Conservation (phyloP, 1,140 invertebrate species). For the Gonioctena quinquepunctata region DNA sequence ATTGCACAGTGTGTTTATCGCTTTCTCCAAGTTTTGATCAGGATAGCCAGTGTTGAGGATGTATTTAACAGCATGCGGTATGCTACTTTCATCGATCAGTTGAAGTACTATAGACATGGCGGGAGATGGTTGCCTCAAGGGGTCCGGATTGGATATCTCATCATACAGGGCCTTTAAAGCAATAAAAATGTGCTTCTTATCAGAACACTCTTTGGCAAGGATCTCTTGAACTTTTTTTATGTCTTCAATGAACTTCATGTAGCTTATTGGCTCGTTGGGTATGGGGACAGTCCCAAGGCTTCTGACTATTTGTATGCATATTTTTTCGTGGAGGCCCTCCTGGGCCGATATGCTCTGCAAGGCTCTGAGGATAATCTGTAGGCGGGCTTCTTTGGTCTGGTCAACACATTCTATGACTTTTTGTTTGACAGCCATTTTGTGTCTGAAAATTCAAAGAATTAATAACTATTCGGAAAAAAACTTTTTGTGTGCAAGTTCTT, state of each 20-base stretch:
- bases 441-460: background rate
- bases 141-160: slow-evolving; percentile 53
- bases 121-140: slow-evolving; percentile 55
- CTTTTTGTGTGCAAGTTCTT: too few species aligned
- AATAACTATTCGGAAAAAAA: background rate
- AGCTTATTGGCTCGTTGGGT: slow-evolving; percentile 41
- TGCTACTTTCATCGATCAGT: slow-evolving; percentile 50
- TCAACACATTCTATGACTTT: slow-evolving; percentile 45
- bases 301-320: slow-evolving; percentile 43
- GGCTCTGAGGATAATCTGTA: slow-evolving; percentile 42
- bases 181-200: slow-evolving; percentile 44
- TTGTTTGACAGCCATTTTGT: slow-evolving; percentile 51
- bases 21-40: slow-evolving; percentile 53
- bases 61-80: slow-evolving; percentile 36
- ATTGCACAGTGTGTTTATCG: slow-evolving; percentile 57
- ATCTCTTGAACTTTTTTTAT: slow-evolving; percentile 54
- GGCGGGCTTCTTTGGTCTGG: slow-evolving; percentile 25
- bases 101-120: slow-evolving; percentile 63
- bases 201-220: slow-evolving; percentile 49
- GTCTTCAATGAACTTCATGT: slow-evolving; percentile 54
- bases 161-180: slow-evolving; percentile 55
- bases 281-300: slow-evolving; percentile 44
- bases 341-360: slow-evolving; percentile 37
- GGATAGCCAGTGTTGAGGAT: slow-evolving; percentile 56
- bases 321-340: slow-evolving; percentile 32